These are phyloP conservation scores for Apotomis capreana DNA, from an alignment of 2,888 invertebrate species.

Conservation along the genomic window DNA sequence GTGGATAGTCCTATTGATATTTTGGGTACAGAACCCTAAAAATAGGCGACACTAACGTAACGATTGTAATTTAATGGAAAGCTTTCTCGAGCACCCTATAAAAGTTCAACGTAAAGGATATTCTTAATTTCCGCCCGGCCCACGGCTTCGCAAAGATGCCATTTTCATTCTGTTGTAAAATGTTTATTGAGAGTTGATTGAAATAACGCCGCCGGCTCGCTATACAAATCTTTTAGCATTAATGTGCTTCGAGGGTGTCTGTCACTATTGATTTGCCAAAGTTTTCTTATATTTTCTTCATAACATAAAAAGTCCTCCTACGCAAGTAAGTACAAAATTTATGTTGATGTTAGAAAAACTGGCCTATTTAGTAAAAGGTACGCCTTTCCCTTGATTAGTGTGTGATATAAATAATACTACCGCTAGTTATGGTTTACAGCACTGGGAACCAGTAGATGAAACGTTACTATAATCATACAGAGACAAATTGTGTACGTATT, in stretches of 20 bases:
- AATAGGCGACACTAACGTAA: constrained; percentile 7
- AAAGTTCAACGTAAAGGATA: constrained; percentile 42
- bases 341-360: too few relatives aligned
- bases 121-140: constrained; percentile 57
- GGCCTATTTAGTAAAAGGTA: too few relatives aligned
- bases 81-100: constrained; percentile 21
- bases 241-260: not conserved
- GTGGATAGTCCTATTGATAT: too few relatives aligned
- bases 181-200: constrained; percentile 51
- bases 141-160: constrained; percentile 47
- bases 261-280: not conserved
- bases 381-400: too few relatives aligned
- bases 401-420: too few relatives aligned
- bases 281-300: not conserved
- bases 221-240: constrained; percentile 17
- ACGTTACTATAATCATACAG: too few relatives aligned
- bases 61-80: constrained; percentile 32
- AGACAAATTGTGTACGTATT: too few relatives aligned
- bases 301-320: too few relatives aligned
- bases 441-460: too few relatives aligned
- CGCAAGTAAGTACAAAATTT: too few relatives aligned
- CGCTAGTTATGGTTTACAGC: too few relatives aligned
- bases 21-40: not conserved
- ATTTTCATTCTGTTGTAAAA: constrained; percentile 49
- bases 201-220: constrained; percentile 46